These are phyloP conservation scores for Drosophila suzukii DNA, from an alignment of 1,140 invertebrate genomes.

Conservation along the genomic window DNA sequence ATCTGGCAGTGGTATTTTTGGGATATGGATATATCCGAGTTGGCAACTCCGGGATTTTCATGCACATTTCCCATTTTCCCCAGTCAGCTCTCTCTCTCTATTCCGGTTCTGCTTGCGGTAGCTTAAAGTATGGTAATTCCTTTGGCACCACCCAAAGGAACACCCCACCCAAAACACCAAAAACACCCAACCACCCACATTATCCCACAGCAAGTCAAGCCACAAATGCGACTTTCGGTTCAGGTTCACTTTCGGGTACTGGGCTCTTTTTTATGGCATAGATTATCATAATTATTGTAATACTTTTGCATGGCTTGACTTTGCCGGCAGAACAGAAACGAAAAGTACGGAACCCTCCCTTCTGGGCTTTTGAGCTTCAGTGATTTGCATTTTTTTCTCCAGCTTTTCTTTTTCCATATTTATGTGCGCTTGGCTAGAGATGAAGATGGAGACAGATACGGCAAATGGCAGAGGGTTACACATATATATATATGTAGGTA, in stretches of 20 bases:
- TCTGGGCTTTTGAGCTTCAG: conserved; percentile 77
- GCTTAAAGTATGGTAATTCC: conserved; percentile 81
- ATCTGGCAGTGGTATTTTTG: too few relatives aligned
- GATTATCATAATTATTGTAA: conserved; percentile 84
- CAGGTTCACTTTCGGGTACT: conserved; percentile 28
- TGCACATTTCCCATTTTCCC: conserved; percentile 14
- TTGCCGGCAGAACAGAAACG: conserved; percentile 7
- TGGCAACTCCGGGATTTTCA: conserved; percentile 37
- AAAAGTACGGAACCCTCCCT: conserved; percentile 1
- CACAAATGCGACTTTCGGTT: conserved; percentile 66
- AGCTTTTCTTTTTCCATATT: conserved; percentile 51
- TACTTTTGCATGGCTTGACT: conserved; percentile 81
- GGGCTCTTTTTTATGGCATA: conserved; percentile 77
- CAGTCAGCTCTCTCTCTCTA: background rate
- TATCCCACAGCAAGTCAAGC: conserved; percentile 40
- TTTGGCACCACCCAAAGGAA: conserved; percentile 23
- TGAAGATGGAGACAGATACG: conserved; percentile 51
- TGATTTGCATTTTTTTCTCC: conserved; percentile 73
- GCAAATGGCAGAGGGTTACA: conserved; percentile 5
- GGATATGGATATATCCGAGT: conserved; percentile 22
- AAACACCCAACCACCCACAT: conserved; percentile 24
- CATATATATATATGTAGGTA: background rate
- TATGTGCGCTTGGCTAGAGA: conserved; percentile 64
- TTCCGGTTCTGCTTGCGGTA: conserved; percentile 55
- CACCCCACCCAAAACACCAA: background rate